These are phyloP conservation scores for Entomobrya proxima DNA, from an alignment of 2,888 invertebrate genomes.

Conservation along the genomic window DNA sequence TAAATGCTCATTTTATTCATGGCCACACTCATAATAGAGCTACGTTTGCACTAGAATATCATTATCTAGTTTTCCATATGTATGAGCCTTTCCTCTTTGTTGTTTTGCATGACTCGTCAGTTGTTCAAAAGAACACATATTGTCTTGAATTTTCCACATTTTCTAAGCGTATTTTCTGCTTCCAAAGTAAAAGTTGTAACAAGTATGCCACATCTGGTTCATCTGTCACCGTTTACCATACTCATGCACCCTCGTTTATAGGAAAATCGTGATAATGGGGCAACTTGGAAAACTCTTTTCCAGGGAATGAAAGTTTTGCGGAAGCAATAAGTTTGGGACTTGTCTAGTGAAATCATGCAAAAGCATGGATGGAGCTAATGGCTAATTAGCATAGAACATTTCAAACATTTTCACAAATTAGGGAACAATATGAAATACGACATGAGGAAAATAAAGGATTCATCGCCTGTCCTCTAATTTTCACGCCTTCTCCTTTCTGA, in stretches of 20 bases:
- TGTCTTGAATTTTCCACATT: conserved; percentile 55
- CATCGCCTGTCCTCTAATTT: conserved; percentile 38
- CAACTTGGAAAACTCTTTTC: background rate
- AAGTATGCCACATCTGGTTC: conserved; percentile 26
- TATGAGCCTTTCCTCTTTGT: conserved; percentile 32
- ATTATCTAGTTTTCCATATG: conserved; percentile 51
- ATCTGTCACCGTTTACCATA: background rate
- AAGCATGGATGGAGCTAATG: conserved; percentile 38
- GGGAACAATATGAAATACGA: conserved; percentile 36
- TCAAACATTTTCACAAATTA: conserved; percentile 14
- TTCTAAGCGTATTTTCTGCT: conserved; percentile 28
- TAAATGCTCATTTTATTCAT: conserved; percentile 33
- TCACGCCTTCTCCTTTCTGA: conserved; percentile 22
- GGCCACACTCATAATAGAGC: background rate
- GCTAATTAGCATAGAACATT: conserved; percentile 62
- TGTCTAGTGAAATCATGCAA: background rate
- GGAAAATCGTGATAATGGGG: conserved; percentile 38
- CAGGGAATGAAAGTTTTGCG: background rate
- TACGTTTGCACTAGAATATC: background rate
- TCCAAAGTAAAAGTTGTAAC: conserved; percentile 37
- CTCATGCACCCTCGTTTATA: background rate
- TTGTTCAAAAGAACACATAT: conserved; percentile 45
- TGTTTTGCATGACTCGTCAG: conserved; percentile 52
- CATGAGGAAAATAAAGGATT: conserved; percentile 23
- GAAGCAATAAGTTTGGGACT: background rate